phyloP scores from a whole-genome alignment of 2,113 vertebrate species.

The Micronisus gabar region DNA sequence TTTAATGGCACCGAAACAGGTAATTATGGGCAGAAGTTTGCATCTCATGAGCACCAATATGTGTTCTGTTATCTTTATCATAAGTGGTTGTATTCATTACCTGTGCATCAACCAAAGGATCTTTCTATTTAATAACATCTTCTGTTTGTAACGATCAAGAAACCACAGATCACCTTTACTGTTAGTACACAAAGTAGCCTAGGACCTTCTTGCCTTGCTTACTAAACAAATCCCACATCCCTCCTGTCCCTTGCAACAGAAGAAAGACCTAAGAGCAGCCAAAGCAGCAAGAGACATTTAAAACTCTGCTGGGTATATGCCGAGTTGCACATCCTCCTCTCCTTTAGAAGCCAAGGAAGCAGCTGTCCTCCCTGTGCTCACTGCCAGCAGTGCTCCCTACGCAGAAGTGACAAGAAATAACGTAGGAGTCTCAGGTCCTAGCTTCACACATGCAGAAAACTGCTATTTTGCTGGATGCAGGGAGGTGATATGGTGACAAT shows the following conservation, averaged over 20 bases:
- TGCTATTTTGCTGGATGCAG: neutral
- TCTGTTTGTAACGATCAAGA: neutral
- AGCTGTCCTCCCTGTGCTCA: neutral
- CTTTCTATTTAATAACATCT: neutral
- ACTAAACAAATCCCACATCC: neutral
- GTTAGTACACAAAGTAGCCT: neutral
- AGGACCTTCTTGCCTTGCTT: neutral
- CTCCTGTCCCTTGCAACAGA: neutral
- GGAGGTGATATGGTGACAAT: accelerated
- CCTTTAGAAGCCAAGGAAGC: neutral
- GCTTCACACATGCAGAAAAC: neutral
- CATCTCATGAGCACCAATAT: neutral
- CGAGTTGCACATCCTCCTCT: neutral
- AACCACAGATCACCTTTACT: neutral
- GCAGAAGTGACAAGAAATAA: neutral
- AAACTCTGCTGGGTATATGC: neutral
- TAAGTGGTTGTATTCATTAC: neutral
- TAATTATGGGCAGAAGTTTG: neutral
- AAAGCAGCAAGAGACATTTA: neutral
- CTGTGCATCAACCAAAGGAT: neutral
- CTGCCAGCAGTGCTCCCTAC: neutral
- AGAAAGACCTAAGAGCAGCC: neutral
- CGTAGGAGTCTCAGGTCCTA: accelerated
- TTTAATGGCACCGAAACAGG: neutral
- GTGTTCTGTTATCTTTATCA: neutral